Conservation (phyloP, 2,797 vertebrate genomes). For the Helostoma temminkii region DNA sequence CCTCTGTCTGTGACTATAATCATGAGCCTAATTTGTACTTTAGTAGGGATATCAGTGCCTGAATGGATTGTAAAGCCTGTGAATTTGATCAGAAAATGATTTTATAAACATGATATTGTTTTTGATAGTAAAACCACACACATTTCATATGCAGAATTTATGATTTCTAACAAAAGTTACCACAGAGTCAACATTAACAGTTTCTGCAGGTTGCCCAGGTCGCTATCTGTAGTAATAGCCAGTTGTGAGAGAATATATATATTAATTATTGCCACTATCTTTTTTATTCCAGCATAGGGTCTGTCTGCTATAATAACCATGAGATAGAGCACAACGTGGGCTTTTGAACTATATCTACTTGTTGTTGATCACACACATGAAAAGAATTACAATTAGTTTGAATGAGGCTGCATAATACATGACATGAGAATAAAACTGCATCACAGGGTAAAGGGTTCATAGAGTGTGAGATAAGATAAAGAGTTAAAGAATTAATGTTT, state of each 20-base stretch:
- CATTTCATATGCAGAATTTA: not conserved
- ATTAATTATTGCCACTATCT: slow-evolving; percentile 11
- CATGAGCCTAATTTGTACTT: not conserved
- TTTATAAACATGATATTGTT: not conserved
- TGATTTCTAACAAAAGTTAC: not conserved
- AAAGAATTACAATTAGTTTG: slow-evolving; percentile 45
- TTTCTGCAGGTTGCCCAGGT: not conserved
- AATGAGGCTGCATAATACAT: slow-evolving; percentile 42
- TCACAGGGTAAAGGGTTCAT: slow-evolving; percentile 31
- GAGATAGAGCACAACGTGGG: not conserved
- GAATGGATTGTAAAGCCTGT: not conserved
- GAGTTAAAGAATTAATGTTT: slow-evolving; percentile 17
- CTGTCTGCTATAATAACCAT: slow-evolving; percentile 9
- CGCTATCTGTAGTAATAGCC: not conserved
- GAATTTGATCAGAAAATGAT: not conserved
- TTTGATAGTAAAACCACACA: not conserved
- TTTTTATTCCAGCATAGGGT: slow-evolving; percentile 28
- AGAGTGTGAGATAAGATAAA: slow-evolving; percentile 1
- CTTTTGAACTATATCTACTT: not conserved
- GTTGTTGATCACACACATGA: slow-evolving; percentile 36
- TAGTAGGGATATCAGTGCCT: not conserved
- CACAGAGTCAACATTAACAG: not conserved
- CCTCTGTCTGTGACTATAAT: slow-evolving; percentile 49
- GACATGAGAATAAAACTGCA: slow-evolving; percentile 33
- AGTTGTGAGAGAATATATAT: not conserved